Evolutionary conservation across 2,888 invertebrate genomes (phyloP), one percentile per base, ranked within the genome.

Genomic region (Ophraella communa): DNA sequence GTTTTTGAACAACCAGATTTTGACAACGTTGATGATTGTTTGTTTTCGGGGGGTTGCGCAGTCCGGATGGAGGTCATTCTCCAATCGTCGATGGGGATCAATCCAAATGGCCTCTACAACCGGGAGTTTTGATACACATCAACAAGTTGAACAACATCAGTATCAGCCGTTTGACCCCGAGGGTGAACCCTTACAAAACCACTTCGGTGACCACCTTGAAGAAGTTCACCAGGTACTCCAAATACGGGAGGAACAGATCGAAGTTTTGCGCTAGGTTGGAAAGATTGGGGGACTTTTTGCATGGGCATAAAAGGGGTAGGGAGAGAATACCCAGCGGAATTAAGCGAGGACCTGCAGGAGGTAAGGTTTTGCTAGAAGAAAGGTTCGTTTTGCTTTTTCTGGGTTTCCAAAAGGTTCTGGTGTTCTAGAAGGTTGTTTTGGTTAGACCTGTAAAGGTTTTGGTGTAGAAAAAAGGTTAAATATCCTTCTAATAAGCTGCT

Each of bases 111-210:
- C 95, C 95, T 7, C 83, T 94, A 65, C 91, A 93, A 77, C 94
- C 95, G 2, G 95, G 95, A 57, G 94, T 95, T 58, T 85, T 95
- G 76, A 91, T 95, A 53, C 95, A 95, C 80, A 91, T 94, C 21
- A 94, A 94, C 83, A 92, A 92, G 62, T 89, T 91, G 80, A 91
- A 92, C 80, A 91, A 91, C 73, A 83, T 87, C 57, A 81, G 77
- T 71, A 78, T 77, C 68, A 79, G 77, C 63, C 80, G 80, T 69
- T 71, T 79, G 58, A 71, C 76, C 27, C 67, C 74, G 1, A 73
- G 71, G 18, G 70, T 73, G 54, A 75, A 75, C 62, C 78, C 74
- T 64, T 79, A 77, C 68, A 77, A 75, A 53, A 74, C 74, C 1
- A 75, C 78, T 1, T 75, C 77, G 3, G 69, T 72, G 11, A 65